Evolutionary conservation across 2,797 vertebrate species (phyloP), one percentile per base, ranked within the genome.

Genomic region (Serranus cabrilla): DNA sequence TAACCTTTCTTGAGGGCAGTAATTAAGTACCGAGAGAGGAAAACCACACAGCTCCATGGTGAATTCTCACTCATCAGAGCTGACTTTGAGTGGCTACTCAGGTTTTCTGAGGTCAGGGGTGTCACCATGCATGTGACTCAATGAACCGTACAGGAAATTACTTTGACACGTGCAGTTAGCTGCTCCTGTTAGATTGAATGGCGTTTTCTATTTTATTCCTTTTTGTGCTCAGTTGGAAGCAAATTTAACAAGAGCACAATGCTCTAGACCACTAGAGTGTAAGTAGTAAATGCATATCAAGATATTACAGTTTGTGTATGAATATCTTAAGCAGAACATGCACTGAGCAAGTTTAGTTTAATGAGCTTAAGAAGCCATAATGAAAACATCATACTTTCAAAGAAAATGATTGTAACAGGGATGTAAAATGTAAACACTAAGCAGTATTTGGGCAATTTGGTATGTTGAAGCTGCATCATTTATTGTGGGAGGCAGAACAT

Each of bases 31-130:
- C n/a, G 7, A 20, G 17, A 52, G 45, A 16, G 13, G 11, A 69
- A n/a, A 61, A 20, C n/a, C 21, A 54, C 31, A 60, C 11, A 42
- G 16, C 13, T 14, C 16, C 11, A 50, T 21, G 5, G 9, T n/a
- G 27, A 57, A 5, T 46, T 51, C n/a, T 45, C 11, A 56, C 42
- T 66, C n/a, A 52, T 71, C 47, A 25, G 16, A 50, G 54, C 11
- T 43, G 40, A 49, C 9, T 34, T 17, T 16, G 18, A 45, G 2
- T 20, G 6, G 3, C 23, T 21, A 1, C 40, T 55, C 21, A 18
- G 14, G 11, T n/a, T 46, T 20, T 68, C 64, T 18, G 21, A 76
- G 16, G 43, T 69, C 43, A 49, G 3, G 3, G 18, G 0, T 20
- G 21, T n/a, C 7, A 34, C 13, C 7, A 1, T 71, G 20, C 47